phyloP scores from a whole-genome alignment of 2,888 invertebrate genomes.

The Drosophila percnosoma region DNA sequence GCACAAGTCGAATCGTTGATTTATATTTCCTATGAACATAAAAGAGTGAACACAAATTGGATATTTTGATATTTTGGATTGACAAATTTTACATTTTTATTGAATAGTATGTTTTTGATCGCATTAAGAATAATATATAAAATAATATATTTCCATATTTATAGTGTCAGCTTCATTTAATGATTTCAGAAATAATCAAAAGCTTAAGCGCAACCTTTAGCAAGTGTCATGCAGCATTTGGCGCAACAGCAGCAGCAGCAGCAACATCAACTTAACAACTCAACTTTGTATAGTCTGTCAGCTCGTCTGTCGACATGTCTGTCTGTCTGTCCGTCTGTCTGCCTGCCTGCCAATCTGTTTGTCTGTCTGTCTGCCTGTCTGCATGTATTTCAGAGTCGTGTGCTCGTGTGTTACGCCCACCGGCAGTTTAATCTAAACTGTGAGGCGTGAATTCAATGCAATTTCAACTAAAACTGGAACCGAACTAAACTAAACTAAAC shows the following conservation, averaged over 20 bases:
- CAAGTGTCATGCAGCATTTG: constrained; percentile 38
- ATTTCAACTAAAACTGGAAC: constrained; percentile 24
- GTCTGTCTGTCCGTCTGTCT: neutral
- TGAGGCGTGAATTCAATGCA: constrained; percentile 44
- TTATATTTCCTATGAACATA: neutral
- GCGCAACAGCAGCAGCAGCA: constrained; percentile 11
- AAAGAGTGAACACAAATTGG: neutral
- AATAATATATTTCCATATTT: neutral
- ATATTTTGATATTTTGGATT: neutral
- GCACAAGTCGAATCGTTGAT: neutral
- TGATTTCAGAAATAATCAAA: neutral
- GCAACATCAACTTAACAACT: constrained; percentile 28
- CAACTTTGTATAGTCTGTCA: constrained; percentile 23
- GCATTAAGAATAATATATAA: neutral
- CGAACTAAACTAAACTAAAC: constrained; percentile 4
- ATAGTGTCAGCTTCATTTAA: neutral
- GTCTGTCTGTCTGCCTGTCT: constrained; percentile 24
- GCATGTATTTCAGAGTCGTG: constrained; percentile 61
- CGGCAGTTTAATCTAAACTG: constrained; percentile 65
- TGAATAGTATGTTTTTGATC: neutral
- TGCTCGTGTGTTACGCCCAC: constrained; percentile 67
- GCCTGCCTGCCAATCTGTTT: neutral
- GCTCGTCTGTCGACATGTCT: neutral
- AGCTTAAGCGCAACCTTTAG: constrained; percentile 1
- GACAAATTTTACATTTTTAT: neutral